Base-by-base conservation (phyloP, 2,797 vertebrate species). In the Carapus acus region DNA sequence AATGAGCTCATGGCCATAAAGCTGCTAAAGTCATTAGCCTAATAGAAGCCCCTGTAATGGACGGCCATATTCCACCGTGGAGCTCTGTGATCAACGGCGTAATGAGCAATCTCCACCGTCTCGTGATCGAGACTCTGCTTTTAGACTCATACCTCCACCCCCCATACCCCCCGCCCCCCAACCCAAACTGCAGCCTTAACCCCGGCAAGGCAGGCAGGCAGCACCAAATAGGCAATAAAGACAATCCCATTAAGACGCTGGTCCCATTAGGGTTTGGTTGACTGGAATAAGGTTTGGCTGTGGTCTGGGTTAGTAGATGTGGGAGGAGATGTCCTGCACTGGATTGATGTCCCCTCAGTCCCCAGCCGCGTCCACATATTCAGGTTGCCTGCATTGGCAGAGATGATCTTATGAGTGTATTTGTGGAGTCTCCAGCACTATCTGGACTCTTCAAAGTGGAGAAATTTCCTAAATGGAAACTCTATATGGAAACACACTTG, bases 1-100 rank as follows among this genome's bases (percentile, higher is more conserved):
- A 85, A 86, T 82, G 83, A 78, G 62, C 77, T 74, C 72, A 67
- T 72, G 60, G 51, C 70, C 76, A 86, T 86, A 83, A 87, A 86
- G 71, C 74, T 62, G 58, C 64, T 81, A 67, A 80, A 79, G 79
- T 83, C 81, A 78, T 87, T 84, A 83, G 69, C 67, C 76, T 82
- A 67, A 82, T 76, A 66, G 73, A 79, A 70, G 58, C 54, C 22
- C 11, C 69, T 48, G 40, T 83, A 86, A 86, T 83, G 67, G 70
- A 62, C 58, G 31, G 54, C 59, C 61, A 71, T 83, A 69, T 79
- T 80, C 71, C 63, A 67, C 69, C 69, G 70, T 61, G 69, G 58
- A 63, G 46, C 41, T 65, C 58, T 17, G 39, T 52, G 74, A 64
- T 60, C 27, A 22, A 64, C 44, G 60, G 78, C 58, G 76, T 85